Conservation (phyloP, 2,113 vertebrate species). For the Pluvianellus socialis region DNA sequence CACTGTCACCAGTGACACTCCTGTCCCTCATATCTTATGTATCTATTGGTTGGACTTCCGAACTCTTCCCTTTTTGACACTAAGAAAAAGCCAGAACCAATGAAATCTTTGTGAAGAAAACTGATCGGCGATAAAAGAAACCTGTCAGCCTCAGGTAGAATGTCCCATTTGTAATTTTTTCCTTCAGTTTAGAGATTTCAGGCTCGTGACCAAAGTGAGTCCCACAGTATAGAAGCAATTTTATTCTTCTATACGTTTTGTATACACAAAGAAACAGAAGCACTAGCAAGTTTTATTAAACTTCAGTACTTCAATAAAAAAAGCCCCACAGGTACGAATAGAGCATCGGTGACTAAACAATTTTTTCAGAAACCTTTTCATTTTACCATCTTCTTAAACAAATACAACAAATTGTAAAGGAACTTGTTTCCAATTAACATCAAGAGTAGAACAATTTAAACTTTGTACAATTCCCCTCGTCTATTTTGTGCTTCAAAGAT, state of each 20-base stretch:
- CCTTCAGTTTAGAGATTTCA: neutral
- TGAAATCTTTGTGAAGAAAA: conserved; percentile 80
- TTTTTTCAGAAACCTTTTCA: neutral
- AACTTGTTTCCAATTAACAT: neutral
- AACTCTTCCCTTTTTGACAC: conserved; percentile 67
- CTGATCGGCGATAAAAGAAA: conserved; percentile 63
- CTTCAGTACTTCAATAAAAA: neutral
- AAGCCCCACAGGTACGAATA: neutral
- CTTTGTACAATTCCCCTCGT: neutral
- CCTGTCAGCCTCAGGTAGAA: neutral
- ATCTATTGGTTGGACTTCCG: conserved; percentile 52
- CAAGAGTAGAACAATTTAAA: neutral
- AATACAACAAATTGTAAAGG: neutral
- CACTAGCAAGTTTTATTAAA: neutral
- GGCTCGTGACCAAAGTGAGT: neutral
- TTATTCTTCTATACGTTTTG: neutral
- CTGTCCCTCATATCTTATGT: conserved; percentile 69
- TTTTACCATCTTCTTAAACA: neutral
- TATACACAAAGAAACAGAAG: neutral
- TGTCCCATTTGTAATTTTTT: neutral
- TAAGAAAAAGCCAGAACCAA: conserved; percentile 71
- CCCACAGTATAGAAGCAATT: neutral
- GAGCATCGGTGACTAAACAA: neutral
- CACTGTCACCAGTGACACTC: conserved; percentile 63
- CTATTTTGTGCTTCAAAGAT: neutral